Evolutionary conservation across 1,140 invertebrate species (phyloP), one percentile per base, ranked within the genome.

Genomic region (Batillaria attramentaria): DNA sequence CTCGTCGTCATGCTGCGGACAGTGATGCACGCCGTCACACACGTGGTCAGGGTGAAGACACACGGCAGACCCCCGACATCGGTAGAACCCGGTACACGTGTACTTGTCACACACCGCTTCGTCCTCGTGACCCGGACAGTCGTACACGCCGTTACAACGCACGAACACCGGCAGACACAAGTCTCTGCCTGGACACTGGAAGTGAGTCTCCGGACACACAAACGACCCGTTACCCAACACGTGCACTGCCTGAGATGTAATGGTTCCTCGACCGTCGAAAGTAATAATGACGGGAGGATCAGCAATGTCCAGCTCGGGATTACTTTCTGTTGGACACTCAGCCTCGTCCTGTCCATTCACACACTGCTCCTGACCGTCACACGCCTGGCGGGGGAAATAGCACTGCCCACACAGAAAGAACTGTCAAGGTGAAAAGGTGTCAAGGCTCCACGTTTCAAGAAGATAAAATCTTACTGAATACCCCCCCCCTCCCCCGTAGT

Each of bases 101-200:
- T 33, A 33, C 31, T 41, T 18, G 28, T 37, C 66, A 69, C 66
- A 69, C 16, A 24, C 66, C 28, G 28, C 66, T 41, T 69, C 66
- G 37, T 69, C 66, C 3, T 69, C 66, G 37, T 69, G 66, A 18
- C 66, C 66, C n/a, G 35, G 28, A 37, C 66, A 69, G 37, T 69
- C 66, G 66, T 69, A 69, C 66, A 69, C 39, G 10, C 39, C 66
- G 13, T 69, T 69, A 37, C 66, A 69, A 18, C 66, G 66, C 24
- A 37, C 24, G 66, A 37, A 69, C 6, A 69, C 33, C 3, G 66
- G 66, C 0, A 69, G 35, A 37, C 66, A 69, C 33, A 43, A 37
- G 24, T 39, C 20, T 24, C 24, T 5, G 4, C 69, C 69, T 41
- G 69, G 37, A 72, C 69, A 72, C 3, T 24, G 41, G 69, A 41